phyloP scores from a whole-genome alignment of 2,113 vertebrate species.

The Ceuthmochares aereus region DNA sequence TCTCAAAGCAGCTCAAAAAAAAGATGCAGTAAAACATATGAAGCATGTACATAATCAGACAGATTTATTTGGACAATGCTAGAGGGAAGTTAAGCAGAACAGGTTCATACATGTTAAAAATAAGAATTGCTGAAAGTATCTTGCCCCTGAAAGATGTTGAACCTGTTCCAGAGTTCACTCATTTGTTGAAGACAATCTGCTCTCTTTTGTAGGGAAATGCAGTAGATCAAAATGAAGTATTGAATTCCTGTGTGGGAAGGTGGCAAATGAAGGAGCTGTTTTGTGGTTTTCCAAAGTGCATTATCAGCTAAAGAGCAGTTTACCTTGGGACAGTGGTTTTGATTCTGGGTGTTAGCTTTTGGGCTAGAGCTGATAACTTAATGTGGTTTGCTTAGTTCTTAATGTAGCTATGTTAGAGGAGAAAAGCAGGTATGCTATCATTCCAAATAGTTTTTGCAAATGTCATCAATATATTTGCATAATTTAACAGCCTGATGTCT shows the following conservation, averaged over 20 bases:
- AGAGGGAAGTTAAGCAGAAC: neutral
- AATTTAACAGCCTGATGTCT: neutral
- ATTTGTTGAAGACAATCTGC: neutral
- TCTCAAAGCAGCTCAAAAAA: neutral
- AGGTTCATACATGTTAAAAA: conserved; percentile 25
- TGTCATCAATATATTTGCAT: neutral
- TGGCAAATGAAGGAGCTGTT: neutral
- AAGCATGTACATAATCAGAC: neutral
- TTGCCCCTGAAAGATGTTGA: conserved; percentile 14
- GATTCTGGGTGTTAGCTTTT: neutral
- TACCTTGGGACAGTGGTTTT: neutral
- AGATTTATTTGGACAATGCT: conserved; percentile 11
- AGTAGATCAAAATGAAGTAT: neutral
- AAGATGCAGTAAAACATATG: neutral
- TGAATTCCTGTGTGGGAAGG: neutral
- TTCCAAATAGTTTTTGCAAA: neutral
- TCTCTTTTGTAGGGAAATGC: neutral
- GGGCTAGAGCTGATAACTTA: neutral
- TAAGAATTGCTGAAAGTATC: neutral
- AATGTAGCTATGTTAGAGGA: neutral
- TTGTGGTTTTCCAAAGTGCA: neutral
- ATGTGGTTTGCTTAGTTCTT: neutral
- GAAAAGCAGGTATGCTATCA: neutral
- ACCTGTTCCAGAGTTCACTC: neutral
- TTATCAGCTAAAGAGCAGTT: neutral